These are phyloP conservation scores for Hippoglossus hippoglossus DNA, from an alignment of 2,797 vertebrate species.

Conservation along the genomic window DNA sequence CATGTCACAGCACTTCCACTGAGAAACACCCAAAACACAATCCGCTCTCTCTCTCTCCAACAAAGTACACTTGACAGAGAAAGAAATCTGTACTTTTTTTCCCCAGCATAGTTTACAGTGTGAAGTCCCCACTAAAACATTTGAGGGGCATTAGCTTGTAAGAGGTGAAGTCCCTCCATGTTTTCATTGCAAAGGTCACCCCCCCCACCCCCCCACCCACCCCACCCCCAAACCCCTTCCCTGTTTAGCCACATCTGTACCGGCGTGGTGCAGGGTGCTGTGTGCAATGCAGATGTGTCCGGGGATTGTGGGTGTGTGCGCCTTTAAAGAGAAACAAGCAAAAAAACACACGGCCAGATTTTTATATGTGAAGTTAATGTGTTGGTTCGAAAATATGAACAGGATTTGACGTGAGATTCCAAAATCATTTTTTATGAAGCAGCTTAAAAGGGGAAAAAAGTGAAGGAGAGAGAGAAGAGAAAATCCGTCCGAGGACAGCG, in stretches of 20 bases:
- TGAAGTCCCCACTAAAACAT: conserved; percentile 23
- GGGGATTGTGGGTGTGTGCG: conserved; percentile 26
- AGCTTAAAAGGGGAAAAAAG: neutral
- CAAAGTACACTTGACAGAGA: conserved; percentile 9
- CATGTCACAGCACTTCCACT: conserved; percentile 50
- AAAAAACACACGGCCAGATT: neutral
- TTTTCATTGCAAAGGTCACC: conserved; percentile 74
- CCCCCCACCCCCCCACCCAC: conserved; percentile 39
- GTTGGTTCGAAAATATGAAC: neutral
- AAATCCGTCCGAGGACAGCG: conserved; percentile 62
- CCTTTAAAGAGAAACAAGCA: conserved; percentile 18
- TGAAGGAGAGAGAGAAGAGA: neutral
- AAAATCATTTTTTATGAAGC: conserved; percentile 10
- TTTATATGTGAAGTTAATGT: conserved; percentile 8
- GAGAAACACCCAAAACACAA: conserved; percentile 39
- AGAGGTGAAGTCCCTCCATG: conserved; percentile 61
- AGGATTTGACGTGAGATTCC: conserved; percentile 21
- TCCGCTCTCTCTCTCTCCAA: conserved; percentile 5
- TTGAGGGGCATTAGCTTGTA: conserved; percentile 27
- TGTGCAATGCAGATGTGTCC: conserved; percentile 71
- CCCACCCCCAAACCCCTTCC: too few species aligned
- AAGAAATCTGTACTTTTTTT: conserved; percentile 31
- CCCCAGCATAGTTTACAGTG: conserved; percentile 21
- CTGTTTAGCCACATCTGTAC: conserved; percentile 62
- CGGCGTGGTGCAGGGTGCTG: conserved; percentile 52